These are phyloP conservation scores for Embidobia sp. DNA, from an alignment of 2,888 invertebrate species.

Conservation along the genomic window DNA sequence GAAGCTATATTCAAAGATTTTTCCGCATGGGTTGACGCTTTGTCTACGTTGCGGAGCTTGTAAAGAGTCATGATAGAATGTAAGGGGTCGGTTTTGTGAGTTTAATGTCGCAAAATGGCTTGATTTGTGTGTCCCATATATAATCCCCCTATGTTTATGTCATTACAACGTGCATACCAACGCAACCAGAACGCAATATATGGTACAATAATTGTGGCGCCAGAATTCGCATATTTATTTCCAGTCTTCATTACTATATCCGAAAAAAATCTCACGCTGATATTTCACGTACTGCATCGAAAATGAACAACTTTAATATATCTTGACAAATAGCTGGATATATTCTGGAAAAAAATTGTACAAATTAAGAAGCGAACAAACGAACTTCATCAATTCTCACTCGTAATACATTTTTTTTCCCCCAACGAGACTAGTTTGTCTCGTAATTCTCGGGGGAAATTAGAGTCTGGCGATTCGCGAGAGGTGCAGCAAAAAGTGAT, in stretches of 20 bases:
- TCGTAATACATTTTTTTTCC: no score
- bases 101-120: conserved; percentile 58
- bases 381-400: no score
- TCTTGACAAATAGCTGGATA: no score
- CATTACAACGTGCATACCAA: conserved; percentile 16
- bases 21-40: conserved; percentile 53
- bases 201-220: no score
- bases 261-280: no score
- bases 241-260: no score
- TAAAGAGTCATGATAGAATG: conserved; percentile 54
- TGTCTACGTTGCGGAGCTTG: conserved; percentile 41
- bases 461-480: no score
- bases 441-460: conserved; percentile 1
- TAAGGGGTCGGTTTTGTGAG: conserved; percentile 43
- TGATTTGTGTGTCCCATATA: conserved; percentile 43
- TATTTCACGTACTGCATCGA: no score
- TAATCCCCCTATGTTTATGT: conserved; percentile 29
- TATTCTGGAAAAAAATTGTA: no score
- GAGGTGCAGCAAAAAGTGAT: conserved; percentile 20
- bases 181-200: neutral
- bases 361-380: no score
- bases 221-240: no score
- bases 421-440: conserved; percentile 13
- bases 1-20: conserved; percentile 54
- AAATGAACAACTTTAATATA: no score